Base-by-base conservation (phyloP, 2,888 invertebrate species). In the Lasioglossum malachurum region DNA sequence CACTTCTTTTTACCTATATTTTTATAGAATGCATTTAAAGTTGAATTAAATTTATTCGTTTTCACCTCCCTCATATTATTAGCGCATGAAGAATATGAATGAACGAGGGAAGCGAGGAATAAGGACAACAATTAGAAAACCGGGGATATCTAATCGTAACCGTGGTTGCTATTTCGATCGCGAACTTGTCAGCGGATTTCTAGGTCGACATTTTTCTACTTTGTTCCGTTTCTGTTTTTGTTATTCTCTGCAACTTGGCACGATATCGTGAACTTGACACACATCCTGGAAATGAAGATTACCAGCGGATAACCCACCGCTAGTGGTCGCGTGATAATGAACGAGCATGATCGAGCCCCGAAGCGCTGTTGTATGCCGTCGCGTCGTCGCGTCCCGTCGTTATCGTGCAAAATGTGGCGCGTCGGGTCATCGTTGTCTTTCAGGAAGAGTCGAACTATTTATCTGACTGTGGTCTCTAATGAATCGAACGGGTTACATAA, bases 251-350 rank as follows among this genome's bases (percentile, higher is more conserved):
- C 31, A 16, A 12, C 31, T 75, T 27, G 16, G 38, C 16, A 35
- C 31, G 27, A 19, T 23, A 23, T 2, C 14, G 38, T 46, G 74
- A 82, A 78, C 84, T 84, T 78, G 82, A 78, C 71, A 44, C 77
- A 23, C 5, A n/a, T 78, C 78, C 76, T 73, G 23, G 38, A 14
- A 41, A 53, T n/a, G 53, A 57, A 71, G 67, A 69, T 60, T 78
- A 57, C 38, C 35, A 16, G 19, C 16, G 5, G 73, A 77, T 82
- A 77, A 57, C 16, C 19, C 16, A 23, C 38, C 7, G 23, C 23
- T 31, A 64, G 41, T 44, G 49, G 49, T 41, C 74, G 71, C 8
- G 19, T 53, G 83, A 84, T 83, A 84, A 72, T 10, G 16, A 14
- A 16, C 8, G 44, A 46, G 69, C 76, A 74, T 31, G 69, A 19